Evolutionary conservation across 2,888 invertebrate species (phyloP).

Genomic region (Drosophila nr. perissopoda): DNA sequence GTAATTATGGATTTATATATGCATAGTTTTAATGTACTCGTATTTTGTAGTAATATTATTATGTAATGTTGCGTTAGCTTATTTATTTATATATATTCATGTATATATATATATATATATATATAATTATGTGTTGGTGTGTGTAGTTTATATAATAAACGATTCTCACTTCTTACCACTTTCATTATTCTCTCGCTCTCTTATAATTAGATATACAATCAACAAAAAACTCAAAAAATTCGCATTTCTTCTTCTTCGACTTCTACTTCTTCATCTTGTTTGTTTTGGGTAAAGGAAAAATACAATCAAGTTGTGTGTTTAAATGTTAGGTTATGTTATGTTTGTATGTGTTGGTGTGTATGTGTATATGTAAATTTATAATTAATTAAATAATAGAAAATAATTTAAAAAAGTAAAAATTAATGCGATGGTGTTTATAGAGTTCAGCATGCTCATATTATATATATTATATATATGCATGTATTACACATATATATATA

Average conservation of each 20-base stretch:
- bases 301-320: constrained; percentile 38
- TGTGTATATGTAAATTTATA: constrained; percentile 40
- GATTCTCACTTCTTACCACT: constrained; percentile 45
- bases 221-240: constrained; percentile 73
- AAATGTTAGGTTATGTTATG: constrained; percentile 9
- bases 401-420: constrained; percentile 77
- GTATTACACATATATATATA: constrained; percentile 15
- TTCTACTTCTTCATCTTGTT: constrained; percentile 2
- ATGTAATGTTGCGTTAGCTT: constrained; percentile 64
- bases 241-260: constrained; percentile 6
- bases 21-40: constrained; percentile 52
- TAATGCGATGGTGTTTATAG: constrained; percentile 80
- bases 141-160: constrained; percentile 65
- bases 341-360: constrained; percentile 42
- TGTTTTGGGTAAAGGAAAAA: constrained; percentile 34
- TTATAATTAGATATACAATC: constrained; percentile 58
- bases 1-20: constrained; percentile 54
- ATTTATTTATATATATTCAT: constrained; percentile 31
- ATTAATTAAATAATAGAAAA: constrained; percentile 70
- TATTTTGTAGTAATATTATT: constrained; percentile 59
- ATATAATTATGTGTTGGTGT: constrained; percentile 31
- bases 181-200: constrained; percentile 21
- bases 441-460: constrained; percentile 68
- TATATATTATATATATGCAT: constrained; percentile 16
- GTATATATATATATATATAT: constrained; percentile 18